Evolutionary conservation across 2,797 vertebrate species (phyloP).

Genomic region (Lithobates pipiens): DNA sequence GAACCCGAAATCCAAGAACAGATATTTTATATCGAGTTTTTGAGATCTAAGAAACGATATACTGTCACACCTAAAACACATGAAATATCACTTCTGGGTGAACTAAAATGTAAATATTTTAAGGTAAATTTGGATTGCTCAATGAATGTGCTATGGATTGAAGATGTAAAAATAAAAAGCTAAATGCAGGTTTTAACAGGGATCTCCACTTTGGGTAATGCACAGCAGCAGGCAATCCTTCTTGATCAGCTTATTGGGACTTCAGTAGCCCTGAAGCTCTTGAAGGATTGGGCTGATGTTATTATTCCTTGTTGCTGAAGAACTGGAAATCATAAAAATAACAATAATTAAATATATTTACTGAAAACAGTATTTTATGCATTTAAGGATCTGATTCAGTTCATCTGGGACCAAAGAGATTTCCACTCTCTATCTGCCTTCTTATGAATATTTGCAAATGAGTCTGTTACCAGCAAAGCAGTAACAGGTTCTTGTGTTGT

Average conservation of each 20-base stretch:
- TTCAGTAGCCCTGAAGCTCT: too few species aligned
- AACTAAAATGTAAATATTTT: too few species aligned
- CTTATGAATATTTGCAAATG: slow-evolving; percentile 25
- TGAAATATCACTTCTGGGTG: too few species aligned
- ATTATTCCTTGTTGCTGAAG: neutral
- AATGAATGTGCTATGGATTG: too few species aligned
- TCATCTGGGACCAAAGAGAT: slow-evolving; percentile 1
- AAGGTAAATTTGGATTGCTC: too few species aligned
- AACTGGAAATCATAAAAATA: neutral
- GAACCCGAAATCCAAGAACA: too few species aligned
- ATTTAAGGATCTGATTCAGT: neutral
- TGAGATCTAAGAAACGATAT: too few species aligned
- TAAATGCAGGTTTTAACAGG: too few species aligned
- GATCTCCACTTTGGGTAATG: too few species aligned
- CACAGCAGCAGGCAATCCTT: neutral
- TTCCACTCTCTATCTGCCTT: slow-evolving; percentile 17
- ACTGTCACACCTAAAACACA: too few species aligned
- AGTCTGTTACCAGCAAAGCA: slow-evolving; percentile 14
- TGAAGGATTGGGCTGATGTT: neutral
- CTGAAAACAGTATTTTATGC: neutral
- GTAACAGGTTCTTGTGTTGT: slow-evolving; percentile 16
- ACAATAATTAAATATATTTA: neutral
- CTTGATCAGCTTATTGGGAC: neutral
- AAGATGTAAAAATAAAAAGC: too few species aligned
- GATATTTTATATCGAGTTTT: too few species aligned